These are phyloP conservation scores for Alsophila aescularia DNA, from an alignment of 2,888 invertebrate genomes.

Conservation along the genomic window DNA sequence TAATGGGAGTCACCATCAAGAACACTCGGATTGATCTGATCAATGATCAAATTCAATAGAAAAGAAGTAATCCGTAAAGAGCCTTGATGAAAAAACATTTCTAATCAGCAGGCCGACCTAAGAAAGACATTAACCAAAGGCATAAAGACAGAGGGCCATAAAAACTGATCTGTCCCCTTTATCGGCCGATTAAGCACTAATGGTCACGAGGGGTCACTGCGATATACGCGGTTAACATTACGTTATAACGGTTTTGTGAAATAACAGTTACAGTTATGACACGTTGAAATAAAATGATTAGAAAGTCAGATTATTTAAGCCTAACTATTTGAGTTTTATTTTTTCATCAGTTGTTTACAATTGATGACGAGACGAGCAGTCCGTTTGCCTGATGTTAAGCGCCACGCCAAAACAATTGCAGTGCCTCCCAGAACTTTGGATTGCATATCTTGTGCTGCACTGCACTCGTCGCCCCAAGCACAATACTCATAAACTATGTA, in stretches of 20 bases:
- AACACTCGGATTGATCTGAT: too few species aligned
- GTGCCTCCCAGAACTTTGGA: too few species aligned
- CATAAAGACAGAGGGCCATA: conserved; percentile 20
- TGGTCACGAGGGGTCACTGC: conserved; percentile 15
- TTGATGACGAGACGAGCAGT: too few species aligned
- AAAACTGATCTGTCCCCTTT: conserved; percentile 24
- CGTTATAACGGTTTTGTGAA: background rate
- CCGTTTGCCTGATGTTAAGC: too few species aligned
- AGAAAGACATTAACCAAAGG: conserved; percentile 8
- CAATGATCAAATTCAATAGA: too few species aligned
- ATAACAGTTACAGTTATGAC: conserved; percentile 1
- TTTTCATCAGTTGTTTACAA: too few species aligned
- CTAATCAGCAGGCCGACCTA: conserved; percentile 9
- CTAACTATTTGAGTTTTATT: background rate
- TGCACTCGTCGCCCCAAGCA: too few species aligned
- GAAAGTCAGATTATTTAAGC: background rate
- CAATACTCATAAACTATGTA: too few species aligned
- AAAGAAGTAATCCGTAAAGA: background rate
- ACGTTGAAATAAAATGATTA: background rate
- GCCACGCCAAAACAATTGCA: too few species aligned
- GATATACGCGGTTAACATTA: background rate
- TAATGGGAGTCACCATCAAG: too few species aligned
- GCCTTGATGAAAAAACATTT: conserved; percentile 4
- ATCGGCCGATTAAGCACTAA: conserved; percentile 23
- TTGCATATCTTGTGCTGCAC: too few species aligned